These are phyloP conservation scores for Nephrocerus scutellatus DNA, from an alignment of 2,888 invertebrate genomes.

Conservation along the genomic window DNA sequence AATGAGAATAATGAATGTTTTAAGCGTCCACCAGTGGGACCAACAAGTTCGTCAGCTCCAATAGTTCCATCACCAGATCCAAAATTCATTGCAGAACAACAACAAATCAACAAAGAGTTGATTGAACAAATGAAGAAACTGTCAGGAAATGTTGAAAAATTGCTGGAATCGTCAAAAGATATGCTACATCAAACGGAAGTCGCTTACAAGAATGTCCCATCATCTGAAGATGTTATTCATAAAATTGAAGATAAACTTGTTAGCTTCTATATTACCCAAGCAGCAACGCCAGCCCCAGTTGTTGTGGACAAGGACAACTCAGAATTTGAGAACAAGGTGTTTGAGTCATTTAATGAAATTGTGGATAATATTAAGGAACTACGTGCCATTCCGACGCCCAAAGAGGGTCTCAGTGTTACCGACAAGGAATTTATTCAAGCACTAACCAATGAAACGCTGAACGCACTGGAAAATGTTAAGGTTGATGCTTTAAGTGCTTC, in stretches of 20 bases:
- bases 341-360: constrained; percentile 47
- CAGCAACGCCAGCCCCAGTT: constrained; percentile 28
- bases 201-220: constrained; percentile 33
- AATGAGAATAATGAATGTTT: constrained; percentile 43
- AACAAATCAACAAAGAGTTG: constrained; percentile 34
- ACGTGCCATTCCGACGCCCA: constrained; percentile 32
- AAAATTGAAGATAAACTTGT: constrained; percentile 41
- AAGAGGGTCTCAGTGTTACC: constrained; percentile 40
- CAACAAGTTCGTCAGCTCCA: constrained; percentile 13
- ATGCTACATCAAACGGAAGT: constrained; percentile 36
- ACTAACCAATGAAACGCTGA: constrained; percentile 57
- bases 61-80: constrained; percentile 25
- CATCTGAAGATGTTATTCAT: constrained; percentile 36
- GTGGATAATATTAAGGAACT: constrained; percentile 44
- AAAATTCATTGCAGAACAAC: constrained; percentile 32
- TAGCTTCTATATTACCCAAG: constrained; percentile 32
- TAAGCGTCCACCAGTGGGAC: constrained; percentile 33
- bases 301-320: constrained; percentile 38
- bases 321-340: constrained; percentile 47
- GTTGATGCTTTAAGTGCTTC: constrained; percentile 48
- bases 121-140: constrained; percentile 34
- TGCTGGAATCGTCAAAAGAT: constrained; percentile 32
- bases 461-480: constrained; percentile 52
- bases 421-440: constrained; percentile 51
- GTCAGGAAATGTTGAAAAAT: constrained; percentile 29